Percentiles rank a stretch among this genome's conserved stretches.
Evolutionary conservation across 2,797 vertebrate genomes (phyloP).

Genomic region (Protonibea diacanthus): DNA sequence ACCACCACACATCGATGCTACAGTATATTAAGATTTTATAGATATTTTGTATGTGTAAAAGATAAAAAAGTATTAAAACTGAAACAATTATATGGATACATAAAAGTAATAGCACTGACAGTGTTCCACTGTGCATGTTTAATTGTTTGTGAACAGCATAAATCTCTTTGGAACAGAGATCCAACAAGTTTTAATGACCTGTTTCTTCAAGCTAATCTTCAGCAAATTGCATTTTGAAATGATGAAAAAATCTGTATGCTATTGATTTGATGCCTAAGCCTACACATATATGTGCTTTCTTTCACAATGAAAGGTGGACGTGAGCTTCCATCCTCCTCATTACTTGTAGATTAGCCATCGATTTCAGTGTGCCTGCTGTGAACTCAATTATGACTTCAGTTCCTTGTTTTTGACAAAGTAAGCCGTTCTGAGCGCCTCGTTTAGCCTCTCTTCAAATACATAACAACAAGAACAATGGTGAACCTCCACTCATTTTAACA

Average conservation of each 20-base stretch:
- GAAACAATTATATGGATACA: no score
- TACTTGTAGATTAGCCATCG: slow-evolving; percentile 34
- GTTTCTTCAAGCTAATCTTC: neutral
- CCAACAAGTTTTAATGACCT: neutral
- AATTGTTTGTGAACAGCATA: neutral
- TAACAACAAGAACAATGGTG: neutral
- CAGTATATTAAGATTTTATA: no score
- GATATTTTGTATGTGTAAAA: no score
- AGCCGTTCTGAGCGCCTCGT: slow-evolving; percentile 38
- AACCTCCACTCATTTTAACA: neutral
- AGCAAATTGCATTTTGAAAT: neutral
- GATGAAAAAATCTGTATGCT: neutral
- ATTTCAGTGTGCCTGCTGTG: slow-evolving; percentile 39
- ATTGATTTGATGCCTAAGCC: neutral
- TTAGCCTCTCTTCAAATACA: slow-evolving; percentile 15
- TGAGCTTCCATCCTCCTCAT: slow-evolving; percentile 27
- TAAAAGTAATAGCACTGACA: neutral
- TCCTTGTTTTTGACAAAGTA: slow-evolving; percentile 34
- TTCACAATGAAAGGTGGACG: neutral
- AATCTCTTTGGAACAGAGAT: neutral
- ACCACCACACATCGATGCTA: no score
- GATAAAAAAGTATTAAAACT: no score
- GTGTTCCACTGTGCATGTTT: neutral
- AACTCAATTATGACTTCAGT: slow-evolving; percentile 41
- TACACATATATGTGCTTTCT: neutral